Conservation (phyloP, 2,113 vertebrate genomes). For the Ellobius talpinus region DNA sequence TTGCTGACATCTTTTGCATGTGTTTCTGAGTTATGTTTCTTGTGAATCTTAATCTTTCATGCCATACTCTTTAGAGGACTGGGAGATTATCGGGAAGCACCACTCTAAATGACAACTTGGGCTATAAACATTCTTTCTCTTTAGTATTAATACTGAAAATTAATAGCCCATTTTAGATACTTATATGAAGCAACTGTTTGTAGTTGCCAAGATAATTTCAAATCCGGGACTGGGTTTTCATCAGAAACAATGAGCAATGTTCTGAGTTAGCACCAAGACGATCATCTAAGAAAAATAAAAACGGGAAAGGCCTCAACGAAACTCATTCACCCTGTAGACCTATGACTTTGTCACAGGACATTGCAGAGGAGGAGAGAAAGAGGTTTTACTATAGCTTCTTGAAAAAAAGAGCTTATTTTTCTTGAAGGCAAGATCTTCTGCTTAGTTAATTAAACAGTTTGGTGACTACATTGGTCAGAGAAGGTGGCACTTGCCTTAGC, state of each 20-base stretch:
- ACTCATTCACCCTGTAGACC: slow-evolving; percentile 8
- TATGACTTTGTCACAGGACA: not conserved
- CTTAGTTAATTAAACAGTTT: slow-evolving; percentile 75
- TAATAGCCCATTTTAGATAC: slow-evolving; percentile 69
- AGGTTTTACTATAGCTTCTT: not conserved
- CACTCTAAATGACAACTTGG: slow-evolving; percentile 28
- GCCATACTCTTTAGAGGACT: slow-evolving; percentile 30
- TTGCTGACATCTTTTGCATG: not conserved
- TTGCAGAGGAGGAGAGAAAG: not conserved
- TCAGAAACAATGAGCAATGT: slow-evolving; percentile 68
- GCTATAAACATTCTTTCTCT: slow-evolving; percentile 24
- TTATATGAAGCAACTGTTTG: slow-evolving; percentile 76
- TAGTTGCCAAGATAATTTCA: slow-evolving; percentile 75
- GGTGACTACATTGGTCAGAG: slow-evolving; percentile 71
- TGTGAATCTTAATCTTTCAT: not conserved
- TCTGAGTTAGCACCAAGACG: slow-evolving; percentile 19
- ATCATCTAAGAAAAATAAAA: slow-evolving; percentile 65
- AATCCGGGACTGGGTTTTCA: slow-evolving; percentile 67
- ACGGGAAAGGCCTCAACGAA: slow-evolving; percentile 49
- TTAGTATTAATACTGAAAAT: slow-evolving; percentile 45
- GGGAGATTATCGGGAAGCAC: not conserved
- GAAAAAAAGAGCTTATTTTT: slow-evolving; percentile 62
- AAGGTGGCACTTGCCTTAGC: slow-evolving; percentile 74
- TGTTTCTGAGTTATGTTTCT: not conserved
- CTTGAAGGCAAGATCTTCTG: slow-evolving; percentile 72